Conservation (phyloP, 2,888 invertebrate genomes). For the Torymus texanus region DNA sequence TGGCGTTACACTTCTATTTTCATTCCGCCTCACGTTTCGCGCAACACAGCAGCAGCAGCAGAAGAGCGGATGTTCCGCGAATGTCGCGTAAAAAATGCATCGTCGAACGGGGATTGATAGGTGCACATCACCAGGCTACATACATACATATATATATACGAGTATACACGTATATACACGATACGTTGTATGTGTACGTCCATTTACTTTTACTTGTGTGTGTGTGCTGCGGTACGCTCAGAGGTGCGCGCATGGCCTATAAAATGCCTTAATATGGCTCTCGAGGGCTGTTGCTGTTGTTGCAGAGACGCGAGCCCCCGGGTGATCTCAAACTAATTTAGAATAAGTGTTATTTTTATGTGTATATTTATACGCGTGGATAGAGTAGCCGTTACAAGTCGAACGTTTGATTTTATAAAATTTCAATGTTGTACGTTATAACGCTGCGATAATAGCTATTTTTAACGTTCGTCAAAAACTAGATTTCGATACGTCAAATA, state of each 20-base stretch:
- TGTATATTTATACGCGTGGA: no score
- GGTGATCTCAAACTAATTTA: no score
- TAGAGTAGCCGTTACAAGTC: no score
- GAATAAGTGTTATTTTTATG: no score
- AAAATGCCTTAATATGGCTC: conserved; percentile 21
- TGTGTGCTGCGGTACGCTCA: neutral
- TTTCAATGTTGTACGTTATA: no score
- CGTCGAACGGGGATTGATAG: conserved; percentile 56
- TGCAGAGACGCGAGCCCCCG: no score
- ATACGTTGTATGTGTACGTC: conserved; percentile 24
- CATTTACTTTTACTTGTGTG: conserved; percentile 35
- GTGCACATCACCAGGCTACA: neutral
- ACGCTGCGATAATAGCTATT: no score
- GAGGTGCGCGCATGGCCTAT: neutral
- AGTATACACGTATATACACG: conserved; percentile 15
- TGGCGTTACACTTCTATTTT: conserved; percentile 71
- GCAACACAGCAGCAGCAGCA: neutral
- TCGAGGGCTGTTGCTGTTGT: neutral
- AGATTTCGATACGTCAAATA: no score
- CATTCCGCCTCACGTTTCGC: conserved; percentile 69
- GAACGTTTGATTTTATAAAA: no score
- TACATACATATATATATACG: conserved; percentile 16
- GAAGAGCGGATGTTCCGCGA: conserved; percentile 33
- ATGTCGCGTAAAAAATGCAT: conserved; percentile 59
- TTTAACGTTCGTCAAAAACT: no score